A percentile compares a stretch with the other conserved stretches of the same genome.
Conservation (phyloP, 2,113 vertebrate genomes). For the Protobothrops mucrosquamatus region DNA sequence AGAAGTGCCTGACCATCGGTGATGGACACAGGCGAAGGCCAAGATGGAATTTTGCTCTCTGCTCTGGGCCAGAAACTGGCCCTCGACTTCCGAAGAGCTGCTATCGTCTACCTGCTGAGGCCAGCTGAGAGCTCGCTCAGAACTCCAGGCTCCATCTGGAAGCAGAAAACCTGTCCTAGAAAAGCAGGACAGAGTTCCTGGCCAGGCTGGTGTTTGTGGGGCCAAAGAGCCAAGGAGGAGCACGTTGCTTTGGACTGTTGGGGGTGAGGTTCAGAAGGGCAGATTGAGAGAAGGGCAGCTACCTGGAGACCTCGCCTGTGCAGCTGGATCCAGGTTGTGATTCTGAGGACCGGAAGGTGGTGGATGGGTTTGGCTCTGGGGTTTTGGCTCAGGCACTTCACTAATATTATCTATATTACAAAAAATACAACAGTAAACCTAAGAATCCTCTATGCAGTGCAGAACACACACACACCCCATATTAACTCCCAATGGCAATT, state of each 20-base stretch:
- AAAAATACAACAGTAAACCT: slow-evolving; percentile 17
- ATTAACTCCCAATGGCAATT: not conserved
- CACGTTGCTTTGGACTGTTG: not conserved
- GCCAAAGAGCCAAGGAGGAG: too few species aligned
- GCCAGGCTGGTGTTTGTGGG: too few species aligned
- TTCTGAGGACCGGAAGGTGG: not conserved
- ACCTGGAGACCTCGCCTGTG: not conserved
- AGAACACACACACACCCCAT: not conserved
- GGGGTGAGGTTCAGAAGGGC: not conserved
- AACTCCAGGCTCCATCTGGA: not conserved
- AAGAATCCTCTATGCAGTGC: not conserved
- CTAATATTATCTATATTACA: slow-evolving; percentile 18
- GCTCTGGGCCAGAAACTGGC: not conserved
- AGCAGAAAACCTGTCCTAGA: not conserved
- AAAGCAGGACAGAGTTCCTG: not conserved
- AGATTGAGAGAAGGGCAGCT: not conserved
- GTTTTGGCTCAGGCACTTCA: not conserved
- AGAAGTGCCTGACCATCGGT: not conserved
- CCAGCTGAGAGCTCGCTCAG: not conserved
- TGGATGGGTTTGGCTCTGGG: slow-evolving; percentile 10
- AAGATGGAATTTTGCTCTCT: not conserved
- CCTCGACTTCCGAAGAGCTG: not conserved
- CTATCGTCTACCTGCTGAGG: not conserved
- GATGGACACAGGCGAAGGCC: not conserved
- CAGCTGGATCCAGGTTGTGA: not conserved